Base-by-base conservation (phyloP, 30 jellyfish, hydroid and myxozoan species). In the Morbakka virulenta region DNA sequence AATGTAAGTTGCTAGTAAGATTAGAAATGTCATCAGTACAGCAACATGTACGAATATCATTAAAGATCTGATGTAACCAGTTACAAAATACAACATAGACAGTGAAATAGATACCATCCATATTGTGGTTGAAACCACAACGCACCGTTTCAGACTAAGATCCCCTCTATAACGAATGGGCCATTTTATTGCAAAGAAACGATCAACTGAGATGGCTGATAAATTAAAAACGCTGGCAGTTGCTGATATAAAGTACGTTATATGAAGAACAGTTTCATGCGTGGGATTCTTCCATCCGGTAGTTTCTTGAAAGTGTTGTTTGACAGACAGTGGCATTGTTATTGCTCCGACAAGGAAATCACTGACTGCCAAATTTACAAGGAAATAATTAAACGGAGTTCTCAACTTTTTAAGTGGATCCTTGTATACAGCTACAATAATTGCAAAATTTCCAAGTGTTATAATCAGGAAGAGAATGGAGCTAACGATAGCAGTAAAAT, bases 1-100 rank as follows among this genome's bases (percentile, higher is more conserved):
- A 13, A 67, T 28, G 28, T 69, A 62, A 22, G 94, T 79, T 0
- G 79, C 33, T 4, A 36, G 70, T 22, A 77, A 78, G 23, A 88
- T 74, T 23, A 76, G 28, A 21, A 88, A 30, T 50, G 95, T 77
- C 0, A 81, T 25, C 70, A 75, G 2, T 12, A 88, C 24, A 0
- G 97, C 57, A 6, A 82, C 95, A 25, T 81, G 95, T 17, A 85
- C 95, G 67, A 88, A 88, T 31, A 81, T 83, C 86, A 88, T 76
- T 24, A 88, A 32, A 69, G 51, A 88, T 17, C 66, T 50, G 12
- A 80, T 88, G 53, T 70, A 88, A 22, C 80, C 95, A 11, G 73
- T 70, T 30, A 30, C 73, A 9, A 80, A 53, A 50, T 88, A 88
- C 4, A 81, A 31, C 53, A 32, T 32, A 23, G 90, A 51, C 21